These are phyloP conservation scores for Pollachius pollachius DNA, from an alignment of 2,113 vertebrate genomes.

Conservation along the genomic window DNA sequence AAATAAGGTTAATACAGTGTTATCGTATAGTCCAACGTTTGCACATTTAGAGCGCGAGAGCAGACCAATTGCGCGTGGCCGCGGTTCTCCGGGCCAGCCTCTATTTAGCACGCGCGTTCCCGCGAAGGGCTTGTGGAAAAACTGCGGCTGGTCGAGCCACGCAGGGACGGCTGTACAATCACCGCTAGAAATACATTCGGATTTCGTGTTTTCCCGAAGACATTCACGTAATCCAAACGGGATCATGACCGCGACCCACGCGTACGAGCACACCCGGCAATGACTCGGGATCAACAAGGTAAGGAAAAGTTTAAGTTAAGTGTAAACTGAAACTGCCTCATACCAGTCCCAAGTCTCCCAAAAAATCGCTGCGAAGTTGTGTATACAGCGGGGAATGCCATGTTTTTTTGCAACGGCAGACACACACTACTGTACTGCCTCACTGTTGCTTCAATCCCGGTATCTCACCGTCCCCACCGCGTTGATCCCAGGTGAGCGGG, in stretches of 20 bases:
- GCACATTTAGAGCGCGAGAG: no score
- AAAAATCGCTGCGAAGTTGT: no score
- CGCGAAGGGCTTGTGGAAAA: conserved; percentile 53
- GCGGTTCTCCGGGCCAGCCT: conserved; percentile 42
- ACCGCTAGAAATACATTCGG: conserved; percentile 37
- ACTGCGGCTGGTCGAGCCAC: conserved; percentile 64
- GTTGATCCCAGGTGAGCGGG: no score
- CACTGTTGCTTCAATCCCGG: no score
- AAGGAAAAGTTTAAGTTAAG: conserved; percentile 57
- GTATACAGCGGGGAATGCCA: no score
- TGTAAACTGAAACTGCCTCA: not conserved
- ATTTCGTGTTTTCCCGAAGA: conserved; percentile 31
- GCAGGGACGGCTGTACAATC: conserved; percentile 44
- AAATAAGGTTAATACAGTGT: no score
- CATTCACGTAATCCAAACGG: conserved; percentile 21
- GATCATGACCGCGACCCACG: conserved; percentile 29
- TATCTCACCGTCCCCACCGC: no score
- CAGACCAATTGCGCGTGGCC: conserved; percentile 47
- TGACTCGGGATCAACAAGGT: conserved; percentile 37
- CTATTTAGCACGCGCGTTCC: conserved; percentile 53
- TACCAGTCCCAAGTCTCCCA: no score
- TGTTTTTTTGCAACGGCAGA: no score
- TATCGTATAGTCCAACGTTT: no score
- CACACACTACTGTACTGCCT: no score
- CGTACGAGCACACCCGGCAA: conserved; percentile 17